Base-by-base conservation (phyloP, 2,888 invertebrate species). In the Drosophila quasianomalipes region DNA sequence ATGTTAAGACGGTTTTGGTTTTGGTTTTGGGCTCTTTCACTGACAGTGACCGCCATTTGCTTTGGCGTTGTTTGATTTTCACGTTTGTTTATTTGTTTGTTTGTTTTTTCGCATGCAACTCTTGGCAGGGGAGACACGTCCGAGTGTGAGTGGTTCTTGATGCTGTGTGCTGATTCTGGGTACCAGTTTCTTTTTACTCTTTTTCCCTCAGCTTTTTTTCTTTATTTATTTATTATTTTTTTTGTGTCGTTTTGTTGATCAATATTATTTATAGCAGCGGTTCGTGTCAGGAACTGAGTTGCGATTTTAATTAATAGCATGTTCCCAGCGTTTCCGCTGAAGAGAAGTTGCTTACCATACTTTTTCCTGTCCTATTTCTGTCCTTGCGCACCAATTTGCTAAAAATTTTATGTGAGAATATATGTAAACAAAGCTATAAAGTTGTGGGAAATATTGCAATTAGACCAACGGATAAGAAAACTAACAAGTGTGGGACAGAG, bases 1-100 rank as follows among this genome's bases (percentile, higher is more conserved):
- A 81, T 68, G 73, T 72, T 52, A 31, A 44, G 63, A 55, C 44
- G 28, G 47, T 37, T 62, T 52, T 51, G 37, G 37, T 51, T 37
- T 51, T 53, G 53, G 44, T 66, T 58, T 57, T 57, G 47, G 57
- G 49, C 51, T 88, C 79, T 83, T 81, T 85, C 86, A 75, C 85
- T 86, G 90, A 86, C 90, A 90, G 85, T 90, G 85, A 90, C 83
- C 85, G 90, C 84, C 90, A 85, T 89, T 90, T 70, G 79, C 60
- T 64, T 47, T 72, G 69, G 51, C 26, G 75, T 67, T 81, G 70
- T 90, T 85, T 88, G 86, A 72, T 83, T 81, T 86, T 83, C 90
- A 74, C 86, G 79, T 89, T 85, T 81, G 70, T 89, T 85, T 73
- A 59, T 68, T 53, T 65, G 61, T 71, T 72, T 81, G 70, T 73